Base-by-base conservation (phyloP, 1,140 invertebrate species). In the Drosophila grimshawi region DNA sequence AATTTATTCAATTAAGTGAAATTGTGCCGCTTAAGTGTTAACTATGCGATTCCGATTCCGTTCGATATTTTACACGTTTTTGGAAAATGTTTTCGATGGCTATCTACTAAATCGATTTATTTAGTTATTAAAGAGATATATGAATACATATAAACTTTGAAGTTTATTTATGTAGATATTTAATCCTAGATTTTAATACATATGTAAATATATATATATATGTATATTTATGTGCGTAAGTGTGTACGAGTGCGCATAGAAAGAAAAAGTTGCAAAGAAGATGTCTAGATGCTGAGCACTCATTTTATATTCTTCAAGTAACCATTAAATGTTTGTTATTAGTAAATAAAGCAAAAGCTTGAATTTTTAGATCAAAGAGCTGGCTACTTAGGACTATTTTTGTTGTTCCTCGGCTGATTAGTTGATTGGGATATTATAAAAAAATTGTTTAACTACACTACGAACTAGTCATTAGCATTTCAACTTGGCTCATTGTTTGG, bases 1-100 rank as follows among this genome's bases (percentile, higher is more conserved):
- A 78, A 88, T 55, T 79, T 6, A 55, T 76, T 70, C 30, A 68
- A 51, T 88, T 88, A 88, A 89, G 85, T 89, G 86, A 89, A 76
- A 70, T 89, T 90, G 85, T 89, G 85, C 85, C 85, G 85, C 85
- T 81, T 90, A 89, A 68, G 66, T 89, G 86, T 89, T 89, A 89
- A 89, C 85, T 89, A 69, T 88, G 49, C 60, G 69, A 71, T 86
- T 83, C 35, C 51, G 11, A 68, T 74, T 45, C 8, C 76, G 52
- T 39, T 49, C 32, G 41, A 56, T 49, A 57, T 41, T 48, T 67
- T 53, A 48, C 32, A 59, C 3, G 27, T 37, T 19, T 63, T 80
- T 89, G 48, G 74, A 83, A 83, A 88, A 74, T 68, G 4, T 33
- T 52, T 43, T 64, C 11, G 10, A 32, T 59, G 35, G 43, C 55